phyloP scores from a whole-genome alignment of 2,797 vertebrate genomes.

The Tapera naevia region DNA sequence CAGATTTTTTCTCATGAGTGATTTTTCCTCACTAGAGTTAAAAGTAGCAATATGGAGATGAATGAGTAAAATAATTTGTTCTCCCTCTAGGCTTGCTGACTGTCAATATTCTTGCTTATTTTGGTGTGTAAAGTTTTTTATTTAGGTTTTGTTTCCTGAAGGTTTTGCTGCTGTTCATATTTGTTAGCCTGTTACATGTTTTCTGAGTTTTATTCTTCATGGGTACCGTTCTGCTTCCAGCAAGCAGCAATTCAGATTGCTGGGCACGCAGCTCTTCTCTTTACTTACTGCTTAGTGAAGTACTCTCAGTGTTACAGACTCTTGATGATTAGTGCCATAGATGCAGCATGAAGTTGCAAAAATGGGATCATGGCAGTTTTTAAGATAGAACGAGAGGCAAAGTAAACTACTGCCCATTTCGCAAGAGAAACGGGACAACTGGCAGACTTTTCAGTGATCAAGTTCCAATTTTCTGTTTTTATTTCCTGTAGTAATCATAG shows the following conservation, averaged over 20 bases:
- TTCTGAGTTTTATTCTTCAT: neutral
- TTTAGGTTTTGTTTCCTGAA: neutral
- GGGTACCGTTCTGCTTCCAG: neutral
- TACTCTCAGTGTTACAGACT: neutral
- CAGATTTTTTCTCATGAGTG: neutral
- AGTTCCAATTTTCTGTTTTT: neutral
- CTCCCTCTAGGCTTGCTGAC: neutral
- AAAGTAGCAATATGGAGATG: conserved; percentile 19
- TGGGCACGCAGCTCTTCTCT: neutral
- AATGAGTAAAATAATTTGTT: conserved; percentile 36
- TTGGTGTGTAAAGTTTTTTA: neutral
- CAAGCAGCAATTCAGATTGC: neutral
- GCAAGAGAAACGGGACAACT: neutral
- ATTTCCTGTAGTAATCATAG: neutral
- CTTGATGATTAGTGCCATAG: neutral
- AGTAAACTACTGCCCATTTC: neutral
- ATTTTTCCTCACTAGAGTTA: conserved; percentile 29
- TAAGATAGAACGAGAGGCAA: neutral
- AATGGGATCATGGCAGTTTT: neutral
- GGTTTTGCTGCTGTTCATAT: neutral
- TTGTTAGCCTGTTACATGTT: neutral
- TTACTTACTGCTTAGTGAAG: neutral
- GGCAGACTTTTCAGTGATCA: neutral
- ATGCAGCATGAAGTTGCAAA: neutral
- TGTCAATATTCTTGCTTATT: conserved; percentile 23